Conservation (phyloP, 2,888 invertebrate species). For the Pammene fasciana region DNA sequence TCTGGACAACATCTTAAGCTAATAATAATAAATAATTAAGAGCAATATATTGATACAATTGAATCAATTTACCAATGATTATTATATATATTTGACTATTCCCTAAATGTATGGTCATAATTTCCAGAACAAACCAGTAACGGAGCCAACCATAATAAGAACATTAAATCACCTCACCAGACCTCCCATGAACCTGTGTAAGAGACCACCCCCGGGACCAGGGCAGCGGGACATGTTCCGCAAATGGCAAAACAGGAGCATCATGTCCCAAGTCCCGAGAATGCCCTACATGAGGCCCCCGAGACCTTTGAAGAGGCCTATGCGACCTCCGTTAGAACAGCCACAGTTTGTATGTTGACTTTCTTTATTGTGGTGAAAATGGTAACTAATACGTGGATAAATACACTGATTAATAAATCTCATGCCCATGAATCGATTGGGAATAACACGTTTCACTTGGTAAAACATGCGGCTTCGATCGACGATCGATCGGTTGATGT, state of each 20-base stretch:
- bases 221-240: background rate
- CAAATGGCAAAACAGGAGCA: slow-evolving; percentile 5
- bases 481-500: background rate
- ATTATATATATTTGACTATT: background rate
- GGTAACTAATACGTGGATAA: background rate
- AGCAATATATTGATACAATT: too few relatives aligned
- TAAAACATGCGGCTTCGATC: background rate
- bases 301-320: slow-evolving; percentile 24
- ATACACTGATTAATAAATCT: too few relatives aligned
- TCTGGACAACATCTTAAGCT: too few relatives aligned
- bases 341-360: slow-evolving; percentile 54
- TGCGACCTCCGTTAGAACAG: slow-evolving; percentile 46
- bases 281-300: slow-evolving; percentile 15
- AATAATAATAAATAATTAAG: too few relatives aligned
- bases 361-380: slow-evolving; percentile 6
- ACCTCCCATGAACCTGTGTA: background rate
- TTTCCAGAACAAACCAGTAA: slow-evolving; percentile 46
- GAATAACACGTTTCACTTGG: too few relatives aligned
- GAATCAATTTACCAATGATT: background rate
- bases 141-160: slow-evolving; percentile 50
- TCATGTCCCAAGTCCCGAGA: background rate
- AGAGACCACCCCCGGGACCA: background rate
- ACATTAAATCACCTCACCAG: slow-evolving; percentile 51
- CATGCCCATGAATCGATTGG: too few relatives aligned
- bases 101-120: background rate